Evolutionary conservation across 2,888 invertebrate species (phyloP), one percentile per base, ranked within the genome.

Genomic region (Pegoplata infirma): DNA sequence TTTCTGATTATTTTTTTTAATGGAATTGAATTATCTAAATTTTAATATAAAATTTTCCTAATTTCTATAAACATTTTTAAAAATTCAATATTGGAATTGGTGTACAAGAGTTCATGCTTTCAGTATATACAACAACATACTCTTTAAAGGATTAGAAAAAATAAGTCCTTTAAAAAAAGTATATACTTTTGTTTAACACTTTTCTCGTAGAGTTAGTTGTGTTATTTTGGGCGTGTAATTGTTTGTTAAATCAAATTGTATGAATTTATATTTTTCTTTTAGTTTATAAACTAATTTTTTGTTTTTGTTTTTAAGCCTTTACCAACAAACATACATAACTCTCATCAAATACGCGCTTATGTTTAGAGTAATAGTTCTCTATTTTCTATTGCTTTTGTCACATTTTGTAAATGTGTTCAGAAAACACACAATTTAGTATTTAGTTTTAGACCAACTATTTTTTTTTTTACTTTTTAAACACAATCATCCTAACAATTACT

Each of bases 331-430:
- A 59, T 40, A 69, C 17, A 47, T 64, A 49, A 25, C 53, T 56
- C 53, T 78, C 25, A 47, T n/a, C n/a, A n/a, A n/a, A n/a, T 55
- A 63, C 58, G 32, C 66, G 78, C 64, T 63, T 78, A 66, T 74
- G 66, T 47, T 63, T 36, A 67, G 17, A 51, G 23, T 14, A 58
- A 7, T 17, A 16, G 36, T 12, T 17, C 55, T 53, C 49, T 40
- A 23, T 23, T 44, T 23, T 46, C 16, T 21, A 49, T 40, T 58
- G 12, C 64, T 61, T 23, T 56, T 56, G 10, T 46, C 46, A 66
- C 63, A 67, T 72, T 77, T 76, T 73, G 66, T 76, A 46, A 76
- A 67, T 76, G 67, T 28, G 56, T 44, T 46, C 17, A 61, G 19
- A 36, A 28, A 12, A 14, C 17, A 36, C 36, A 14, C 8, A 53